phyloP scores from a whole-genome alignment of 2,797 vertebrate genomes.

The Cryptoprocta ferox region DNA sequence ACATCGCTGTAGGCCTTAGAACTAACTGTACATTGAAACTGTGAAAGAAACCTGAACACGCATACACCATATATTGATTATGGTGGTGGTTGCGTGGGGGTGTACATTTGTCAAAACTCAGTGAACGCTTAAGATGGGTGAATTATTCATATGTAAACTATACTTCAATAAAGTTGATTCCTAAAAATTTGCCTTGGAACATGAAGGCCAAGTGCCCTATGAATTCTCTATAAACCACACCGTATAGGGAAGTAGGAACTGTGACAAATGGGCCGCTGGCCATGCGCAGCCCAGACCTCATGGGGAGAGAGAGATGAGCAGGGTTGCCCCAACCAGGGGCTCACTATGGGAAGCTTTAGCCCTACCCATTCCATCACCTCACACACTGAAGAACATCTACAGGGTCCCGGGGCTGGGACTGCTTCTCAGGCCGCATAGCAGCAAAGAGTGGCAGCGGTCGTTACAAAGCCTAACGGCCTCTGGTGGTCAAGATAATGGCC shows the following conservation, averaged over 20 bases:
- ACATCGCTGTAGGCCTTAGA: neutral
- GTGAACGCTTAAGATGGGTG: neutral
- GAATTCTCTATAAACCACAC: neutral
- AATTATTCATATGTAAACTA: neutral
- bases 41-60: neutral
- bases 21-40: neutral
- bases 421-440: neutral
- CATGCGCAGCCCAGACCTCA: neutral
- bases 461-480: neutral
- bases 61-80: neutral
- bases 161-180: neutral
- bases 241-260: neutral
- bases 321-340: neutral
- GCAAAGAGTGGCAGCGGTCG: neutral
- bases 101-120: neutral
- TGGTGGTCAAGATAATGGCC: neutral
- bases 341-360: neutral
- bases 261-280: neutral
- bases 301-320: neutral
- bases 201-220: neutral
- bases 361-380: neutral
- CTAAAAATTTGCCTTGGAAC: neutral
- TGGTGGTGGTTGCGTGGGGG: neutral
- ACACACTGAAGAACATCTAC: neutral
- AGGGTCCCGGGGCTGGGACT: neutral